A percentile compares a stretch with the other conserved stretches of the same genome.
Evolutionary conservation across 2,888 invertebrate species (phyloP).

Genomic region (Diaphora mendica): DNA sequence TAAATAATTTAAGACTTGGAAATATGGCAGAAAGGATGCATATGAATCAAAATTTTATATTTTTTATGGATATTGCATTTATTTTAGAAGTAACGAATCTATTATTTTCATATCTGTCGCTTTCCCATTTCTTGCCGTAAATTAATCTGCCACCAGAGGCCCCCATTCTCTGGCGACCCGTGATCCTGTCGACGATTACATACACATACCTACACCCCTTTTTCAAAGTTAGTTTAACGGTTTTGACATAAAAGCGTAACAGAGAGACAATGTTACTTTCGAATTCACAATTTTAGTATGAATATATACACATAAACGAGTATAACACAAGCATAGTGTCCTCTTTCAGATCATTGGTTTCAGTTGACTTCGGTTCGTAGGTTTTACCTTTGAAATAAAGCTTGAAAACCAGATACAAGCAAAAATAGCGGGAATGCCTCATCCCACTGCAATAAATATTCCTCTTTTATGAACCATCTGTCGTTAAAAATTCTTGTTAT

Average conservation of each 20-base stretch:
- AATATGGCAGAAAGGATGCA: not conserved
- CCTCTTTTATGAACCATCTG: conserved; percentile 10
- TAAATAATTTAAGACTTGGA: not conserved
- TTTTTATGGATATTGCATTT: not conserved
- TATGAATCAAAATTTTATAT: not conserved
- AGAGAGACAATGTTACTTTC: not conserved
- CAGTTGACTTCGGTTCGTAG: not conserved
- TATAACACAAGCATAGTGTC: not conserved
- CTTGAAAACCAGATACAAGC: not conserved
- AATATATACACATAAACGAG: not conserved
- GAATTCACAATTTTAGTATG: not conserved
- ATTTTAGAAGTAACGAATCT: not conserved
- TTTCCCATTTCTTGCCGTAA: too few species aligned
- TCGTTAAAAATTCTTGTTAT: conserved; percentile 15
- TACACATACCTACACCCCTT: too few species aligned
- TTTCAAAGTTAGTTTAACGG: too few species aligned
- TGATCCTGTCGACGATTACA: too few species aligned
- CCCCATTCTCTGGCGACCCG: too few species aligned
- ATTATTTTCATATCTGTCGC: too few species aligned
- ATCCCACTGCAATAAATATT: conserved; percentile 11
- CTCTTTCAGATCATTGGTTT: not conserved
- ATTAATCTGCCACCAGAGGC: too few species aligned
- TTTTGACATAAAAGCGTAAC: not conserved
- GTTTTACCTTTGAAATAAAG: not conserved
- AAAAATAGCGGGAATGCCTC: not conserved